Base-by-base conservation (phyloP, 2,113 vertebrate species). In the Aplodontia rufa region DNA sequence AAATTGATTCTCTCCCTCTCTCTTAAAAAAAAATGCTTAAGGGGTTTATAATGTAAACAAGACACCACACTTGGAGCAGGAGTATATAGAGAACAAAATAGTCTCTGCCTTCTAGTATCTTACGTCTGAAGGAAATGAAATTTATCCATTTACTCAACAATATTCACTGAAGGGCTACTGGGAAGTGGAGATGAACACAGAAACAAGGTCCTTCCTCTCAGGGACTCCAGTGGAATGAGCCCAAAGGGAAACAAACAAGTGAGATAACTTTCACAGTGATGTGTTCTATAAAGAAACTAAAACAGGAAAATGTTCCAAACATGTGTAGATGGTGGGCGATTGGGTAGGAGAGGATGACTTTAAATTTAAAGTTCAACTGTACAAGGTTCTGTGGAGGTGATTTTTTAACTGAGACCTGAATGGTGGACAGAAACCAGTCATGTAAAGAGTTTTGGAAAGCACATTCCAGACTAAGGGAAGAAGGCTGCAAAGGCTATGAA, bases 321-420 rank as follows among this genome's bases (percentile, higher is more conserved):
- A 5, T 85, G 8, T 84, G n/a, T 35, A 84, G 30, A 72, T 20
- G 1, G 53, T 66, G 16, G 35, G 49, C 74, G 22, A 22, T 10
- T 45, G 40, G 14, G 19, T n/a, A 12, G 16, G 37, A 20, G 49
- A 71, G 66, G 14, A 28, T 22, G 64, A 79, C 10, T 71, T 78
- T 79, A 81, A 82, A 83, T 71, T 78, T 79, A 81, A 82, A 83
- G 9, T 92, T 76, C 69, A 66, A 47, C 37, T 76, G 90, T n/a
- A n/a, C 62, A 84, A 84, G 16, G 12, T 30, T 84, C 69, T 32
- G 5, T 30, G 49, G 69, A 80, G 35, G 35, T 42, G 5, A 75
- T 8, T 80, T 96, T 95, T 86, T 49, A 90, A 60, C 35, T 49
- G 68, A 92, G 66, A 74, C 22, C 5, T 80, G 47, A 79, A 86